Evolutionary conservation across 1,140 invertebrate species (phyloP).

Genomic region (Trichoplusia ni): DNA sequence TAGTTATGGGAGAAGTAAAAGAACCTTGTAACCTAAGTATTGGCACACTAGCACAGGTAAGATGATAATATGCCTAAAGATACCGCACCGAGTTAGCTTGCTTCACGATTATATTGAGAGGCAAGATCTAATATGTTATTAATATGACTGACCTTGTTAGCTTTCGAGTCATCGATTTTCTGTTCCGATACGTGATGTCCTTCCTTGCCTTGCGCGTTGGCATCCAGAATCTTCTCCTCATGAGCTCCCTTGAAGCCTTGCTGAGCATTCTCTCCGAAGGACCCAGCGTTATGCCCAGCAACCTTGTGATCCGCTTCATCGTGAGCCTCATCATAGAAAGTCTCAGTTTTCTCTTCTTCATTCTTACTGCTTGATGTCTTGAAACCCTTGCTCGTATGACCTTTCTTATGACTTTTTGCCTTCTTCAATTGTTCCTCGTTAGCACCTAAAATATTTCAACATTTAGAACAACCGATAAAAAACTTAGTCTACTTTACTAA

Average conservation of each 20-base stretch:
- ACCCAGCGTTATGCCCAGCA: constrained; percentile 78
- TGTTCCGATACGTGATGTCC: constrained; percentile 81
- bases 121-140: background rate
- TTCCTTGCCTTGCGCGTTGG: constrained; percentile 80
- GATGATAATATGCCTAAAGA: too few relatives aligned
- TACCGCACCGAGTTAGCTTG: too few relatives aligned
- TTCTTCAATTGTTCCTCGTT: constrained; percentile 81
- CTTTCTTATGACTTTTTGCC: constrained; percentile 84
- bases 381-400: constrained; percentile 85
- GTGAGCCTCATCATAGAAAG: constrained; percentile 85
- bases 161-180: constrained; percentile 79
- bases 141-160: constrained; percentile 71
- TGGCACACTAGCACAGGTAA: too few relatives aligned
- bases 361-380: constrained; percentile 86
- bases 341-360: constrained; percentile 85
- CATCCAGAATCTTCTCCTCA: constrained; percentile 80
- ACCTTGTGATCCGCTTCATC: constrained; percentile 83
- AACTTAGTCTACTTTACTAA: background rate
- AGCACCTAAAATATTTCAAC: constrained; percentile 53
- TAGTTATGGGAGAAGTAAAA: too few relatives aligned
- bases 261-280: constrained; percentile 80
- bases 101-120: too few relatives aligned
- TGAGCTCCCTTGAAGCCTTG: constrained; percentile 82
- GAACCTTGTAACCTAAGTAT: too few relatives aligned
- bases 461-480: constrained; percentile 9